phyloP scores from a whole-genome alignment of 2,113 vertebrate species.

The Sprattus sprattus region DNA sequence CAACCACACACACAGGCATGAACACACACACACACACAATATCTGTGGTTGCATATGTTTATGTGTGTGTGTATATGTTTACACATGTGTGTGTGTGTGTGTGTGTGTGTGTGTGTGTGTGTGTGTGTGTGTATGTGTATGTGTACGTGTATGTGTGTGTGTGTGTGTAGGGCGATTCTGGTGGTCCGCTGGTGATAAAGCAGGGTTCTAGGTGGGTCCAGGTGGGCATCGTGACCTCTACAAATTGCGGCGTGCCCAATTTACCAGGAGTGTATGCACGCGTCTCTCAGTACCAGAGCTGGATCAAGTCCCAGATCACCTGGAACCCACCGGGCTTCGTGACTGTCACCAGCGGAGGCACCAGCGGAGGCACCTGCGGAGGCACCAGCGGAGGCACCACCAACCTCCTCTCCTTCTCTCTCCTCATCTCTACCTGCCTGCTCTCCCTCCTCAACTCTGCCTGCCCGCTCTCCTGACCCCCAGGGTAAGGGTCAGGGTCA shows the following conservation, averaged over 20 bases:
- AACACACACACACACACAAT: not conserved
- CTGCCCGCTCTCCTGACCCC: no score
- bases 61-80: not conserved
- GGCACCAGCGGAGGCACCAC: not conserved
- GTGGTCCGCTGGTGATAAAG: conserved; percentile 76
- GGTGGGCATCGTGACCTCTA: conserved; percentile 80
- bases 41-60: not conserved
- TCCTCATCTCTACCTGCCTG: no score
- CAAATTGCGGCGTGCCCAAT: conserved; percentile 74
- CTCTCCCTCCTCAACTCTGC: not conserved
- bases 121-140: no score
- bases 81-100: no score
- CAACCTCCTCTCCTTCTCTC: not conserved
- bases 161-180: conserved; percentile 75
- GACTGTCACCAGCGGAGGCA: not conserved
- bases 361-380: not conserved
- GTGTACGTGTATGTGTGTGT: not conserved
- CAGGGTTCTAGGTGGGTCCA: conserved; percentile 72
- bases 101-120: no score
- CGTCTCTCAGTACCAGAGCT: conserved; percentile 72
- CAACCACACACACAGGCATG: no score
- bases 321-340: conserved; percentile 32
- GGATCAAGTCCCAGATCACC: conserved; percentile 58
- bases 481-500: no score
- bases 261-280: conserved; percentile 79